Conservation (phyloP, 2,113 vertebrate species). For the Microtus oregoni region DNA sequence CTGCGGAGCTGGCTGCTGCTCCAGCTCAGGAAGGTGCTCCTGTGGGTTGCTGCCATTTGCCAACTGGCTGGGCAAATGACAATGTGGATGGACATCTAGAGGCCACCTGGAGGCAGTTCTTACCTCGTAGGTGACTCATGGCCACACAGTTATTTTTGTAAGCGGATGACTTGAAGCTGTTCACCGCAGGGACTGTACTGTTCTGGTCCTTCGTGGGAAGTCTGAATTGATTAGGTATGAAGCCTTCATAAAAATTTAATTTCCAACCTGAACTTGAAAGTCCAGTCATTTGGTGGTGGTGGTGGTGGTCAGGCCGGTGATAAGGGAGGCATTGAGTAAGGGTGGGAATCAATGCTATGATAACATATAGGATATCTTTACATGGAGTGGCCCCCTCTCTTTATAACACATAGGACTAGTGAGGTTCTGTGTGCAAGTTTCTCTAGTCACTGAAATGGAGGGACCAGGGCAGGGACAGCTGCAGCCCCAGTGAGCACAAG, state of each 20-base stretch:
- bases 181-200: no score
- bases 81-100: not conserved
- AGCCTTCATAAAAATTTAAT: no score
- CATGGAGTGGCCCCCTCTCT: no score
- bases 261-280: not conserved
- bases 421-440: no score
- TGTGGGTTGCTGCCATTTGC: not conserved
- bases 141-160: not conserved
- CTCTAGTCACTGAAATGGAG: not conserved
- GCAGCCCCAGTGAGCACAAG: not conserved
- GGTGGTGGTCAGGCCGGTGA: not conserved
- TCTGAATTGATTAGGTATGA: no score
- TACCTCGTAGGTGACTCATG: fast-evolving
- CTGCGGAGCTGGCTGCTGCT: not conserved
- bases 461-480: not conserved
- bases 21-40: fast-evolving
- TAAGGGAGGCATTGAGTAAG: not conserved
- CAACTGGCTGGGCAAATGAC: not conserved
- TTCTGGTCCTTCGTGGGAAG: not conserved
- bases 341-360: not conserved
- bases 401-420: not conserved
- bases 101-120: not conserved
- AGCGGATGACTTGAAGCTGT: fast-evolving
- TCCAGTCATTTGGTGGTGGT: no score
- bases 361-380: not conserved